Percentiles rank a stretch among this genome's conserved stretches.
Evolutionary conservation across 2,888 invertebrate species (phyloP).

Genomic region (Coelopa pilipes): DNA sequence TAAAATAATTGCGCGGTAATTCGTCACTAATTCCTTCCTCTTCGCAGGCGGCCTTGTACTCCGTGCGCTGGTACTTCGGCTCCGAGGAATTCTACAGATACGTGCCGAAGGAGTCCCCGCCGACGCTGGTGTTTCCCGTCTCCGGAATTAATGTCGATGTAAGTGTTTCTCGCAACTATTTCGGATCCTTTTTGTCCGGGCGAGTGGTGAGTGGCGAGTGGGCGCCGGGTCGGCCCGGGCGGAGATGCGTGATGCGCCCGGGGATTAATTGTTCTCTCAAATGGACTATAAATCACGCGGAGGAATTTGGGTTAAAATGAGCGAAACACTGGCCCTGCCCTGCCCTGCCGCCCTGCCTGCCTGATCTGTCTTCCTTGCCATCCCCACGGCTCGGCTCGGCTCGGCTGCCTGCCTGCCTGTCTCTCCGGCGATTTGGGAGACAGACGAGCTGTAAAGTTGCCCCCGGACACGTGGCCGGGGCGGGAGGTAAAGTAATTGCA

Average conservation of each 20-base stretch:
- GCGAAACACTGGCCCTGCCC: slow-evolving; percentile 9
- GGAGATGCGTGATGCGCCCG: slow-evolving; percentile 19
- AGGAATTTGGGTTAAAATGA: slow-evolving; percentile 25
- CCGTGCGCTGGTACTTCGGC: slow-evolving; percentile 75
- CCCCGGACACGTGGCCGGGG: no score
- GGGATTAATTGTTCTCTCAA: slow-evolving; percentile 32
- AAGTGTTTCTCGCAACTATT: slow-evolving; percentile 65
- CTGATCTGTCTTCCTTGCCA: no score
- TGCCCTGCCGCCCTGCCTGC: no score
- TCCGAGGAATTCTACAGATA: slow-evolving; percentile 73
- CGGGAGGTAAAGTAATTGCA: no score
- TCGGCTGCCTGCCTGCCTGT: no score
- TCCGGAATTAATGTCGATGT: slow-evolving; percentile 73
- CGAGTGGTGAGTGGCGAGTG: background rate
- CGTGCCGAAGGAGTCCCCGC: slow-evolving; percentile 71
- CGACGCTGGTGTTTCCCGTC: slow-evolving; percentile 70
- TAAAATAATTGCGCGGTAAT: slow-evolving; percentile 52
- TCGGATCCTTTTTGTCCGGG: slow-evolving; percentile 11
- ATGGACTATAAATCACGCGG: slow-evolving; percentile 32
- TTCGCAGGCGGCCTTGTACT: slow-evolving; percentile 68
- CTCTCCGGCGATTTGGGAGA: no score
- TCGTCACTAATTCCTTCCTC: slow-evolving; percentile 49
- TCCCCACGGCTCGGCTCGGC: no score
- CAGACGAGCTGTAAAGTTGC: no score
- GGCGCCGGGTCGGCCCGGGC: background rate